These are phyloP conservation scores for Drosophila pallidifrons DNA, from an alignment of 1,140 invertebrate genomes.

Conservation along the genomic window DNA sequence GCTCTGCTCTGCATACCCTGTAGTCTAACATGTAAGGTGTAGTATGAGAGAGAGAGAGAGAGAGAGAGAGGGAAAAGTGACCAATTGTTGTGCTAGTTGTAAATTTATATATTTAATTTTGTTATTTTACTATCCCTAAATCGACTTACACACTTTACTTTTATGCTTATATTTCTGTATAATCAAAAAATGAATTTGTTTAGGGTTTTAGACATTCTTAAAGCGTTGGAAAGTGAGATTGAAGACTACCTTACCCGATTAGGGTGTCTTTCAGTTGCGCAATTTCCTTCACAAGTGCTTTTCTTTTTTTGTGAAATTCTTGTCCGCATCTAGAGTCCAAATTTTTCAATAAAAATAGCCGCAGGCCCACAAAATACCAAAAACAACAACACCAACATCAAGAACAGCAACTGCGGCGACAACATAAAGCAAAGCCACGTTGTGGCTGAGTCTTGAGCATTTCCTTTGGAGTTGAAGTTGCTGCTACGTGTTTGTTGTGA, in stretches of 20 bases:
- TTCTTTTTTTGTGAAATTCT: background rate
- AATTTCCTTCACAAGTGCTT: background rate
- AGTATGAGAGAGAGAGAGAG: background rate
- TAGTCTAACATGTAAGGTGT: background rate
- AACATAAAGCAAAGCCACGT: slow-evolving; percentile 4
- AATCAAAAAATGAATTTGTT: no score
- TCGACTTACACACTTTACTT: no score
- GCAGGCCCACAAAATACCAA: slow-evolving; percentile 26
- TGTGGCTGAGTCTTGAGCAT: slow-evolving; percentile 16
- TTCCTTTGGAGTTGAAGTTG: slow-evolving; percentile 14
- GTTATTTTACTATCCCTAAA: no score
- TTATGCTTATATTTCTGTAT: no score
- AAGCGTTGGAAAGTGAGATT: no score
- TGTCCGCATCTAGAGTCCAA: slow-evolving; percentile 34
- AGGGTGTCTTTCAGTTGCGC: background rate
- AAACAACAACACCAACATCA: background rate
- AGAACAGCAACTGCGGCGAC: background rate
- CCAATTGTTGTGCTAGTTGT: no score
- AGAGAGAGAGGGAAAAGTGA: no score
- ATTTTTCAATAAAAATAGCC: slow-evolving; percentile 66
- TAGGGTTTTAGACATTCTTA: background rate
- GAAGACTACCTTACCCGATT: no score
- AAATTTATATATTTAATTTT: no score
- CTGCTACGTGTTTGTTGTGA: slow-evolving; percentile 59
- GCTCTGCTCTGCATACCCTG: slow-evolving; percentile 21